Evolutionary conservation across 1,140 invertebrate species (phyloP), one percentile per base, ranked within the genome.

Genomic region (Plodia interpunctella): DNA sequence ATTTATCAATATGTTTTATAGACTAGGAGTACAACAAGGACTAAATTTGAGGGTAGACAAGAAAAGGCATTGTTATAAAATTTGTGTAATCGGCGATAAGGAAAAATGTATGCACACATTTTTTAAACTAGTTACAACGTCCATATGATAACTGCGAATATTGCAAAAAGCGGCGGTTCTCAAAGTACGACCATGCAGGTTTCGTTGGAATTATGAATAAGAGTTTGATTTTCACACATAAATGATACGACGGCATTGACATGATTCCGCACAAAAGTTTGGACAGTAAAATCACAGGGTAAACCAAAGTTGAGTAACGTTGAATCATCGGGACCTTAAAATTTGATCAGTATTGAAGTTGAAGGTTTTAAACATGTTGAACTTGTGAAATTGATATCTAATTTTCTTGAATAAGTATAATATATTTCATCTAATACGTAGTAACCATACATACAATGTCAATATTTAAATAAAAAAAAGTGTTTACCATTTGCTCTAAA

Each of bases 241-340:
- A 44, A 44, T 44, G 38, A 44, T 15, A 15, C 13, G 38, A n/a
- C 13, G 38, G 5, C 38, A 44, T 44, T 44, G 38, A 44, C 38
- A 44, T 32, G 9, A 5, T 28, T 28, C 28, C 9, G 28, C 5
- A 44, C 38, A 44, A 44, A 44, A 44, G 15, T 44, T 44, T 17
- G 38, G 38, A 32, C 6, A 9, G 6, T 6, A 32, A 32, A 32
- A 5, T 32, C 1, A 3, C 6, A 1, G 38, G 13, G 15, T 44
- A 44, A 44, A 44, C 38, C 38, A 44, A 15, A 15, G n/a, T 44
- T 35, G 13, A 44, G 38, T 44, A 44, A 44, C 38, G 38, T 44
- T 44, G 38, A 44, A 44, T 44, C 38, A 44, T 17, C 13, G 38
- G 38, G 15, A 44, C 38, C 13, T 44, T 15, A 44, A 44, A n/a